Evolutionary conservation across 2,888 invertebrate genomes (phyloP).

Genomic region (Smittia aterrima): DNA sequence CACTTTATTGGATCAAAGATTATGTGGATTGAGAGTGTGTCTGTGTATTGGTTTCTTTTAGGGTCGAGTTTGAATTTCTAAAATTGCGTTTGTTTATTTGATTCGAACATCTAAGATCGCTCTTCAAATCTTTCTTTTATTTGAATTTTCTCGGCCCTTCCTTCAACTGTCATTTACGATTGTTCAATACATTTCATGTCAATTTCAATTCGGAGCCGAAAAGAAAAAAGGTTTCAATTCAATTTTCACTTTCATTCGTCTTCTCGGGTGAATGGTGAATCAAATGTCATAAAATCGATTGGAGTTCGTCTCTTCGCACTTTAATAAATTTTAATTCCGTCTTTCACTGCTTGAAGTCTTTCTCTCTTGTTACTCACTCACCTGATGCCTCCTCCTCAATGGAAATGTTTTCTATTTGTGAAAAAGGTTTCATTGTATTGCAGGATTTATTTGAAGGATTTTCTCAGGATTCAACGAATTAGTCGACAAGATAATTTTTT

Average conservation of each 20-base stretch:
- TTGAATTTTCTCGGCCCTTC: background rate
- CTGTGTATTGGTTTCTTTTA: background rate
- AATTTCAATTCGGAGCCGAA: background rate
- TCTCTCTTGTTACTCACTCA: background rate
- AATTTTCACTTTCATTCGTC: constrained; percentile 10
- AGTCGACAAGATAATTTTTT: constrained; percentile 21
- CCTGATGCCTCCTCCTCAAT: background rate
- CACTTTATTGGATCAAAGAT: constrained; percentile 41
- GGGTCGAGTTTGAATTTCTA: constrained; percentile 16
- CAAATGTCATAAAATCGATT: background rate
- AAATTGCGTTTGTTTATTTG: constrained; percentile 39
- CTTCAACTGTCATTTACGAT: background rate
- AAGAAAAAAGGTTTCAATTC: background rate
- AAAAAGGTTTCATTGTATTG: constrained; percentile 18
- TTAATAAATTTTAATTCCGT: constrained; percentile 26
- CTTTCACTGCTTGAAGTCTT: background rate
- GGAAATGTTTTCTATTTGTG: constrained; percentile 19
- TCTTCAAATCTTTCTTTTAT: background rate
- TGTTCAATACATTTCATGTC: background rate
- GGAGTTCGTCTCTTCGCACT: background rate
- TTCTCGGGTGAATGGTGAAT: background rate
- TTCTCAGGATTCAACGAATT: constrained; percentile 29
- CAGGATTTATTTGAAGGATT: constrained; percentile 28
- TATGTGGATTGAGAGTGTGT: constrained; percentile 26
- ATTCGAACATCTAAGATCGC: constrained; percentile 12